A percentile compares a stretch with the other conserved stretches of the same genome.
phyloP scores from a whole-genome alignment of 2,888 invertebrate species.

The Neria commutata region DNA sequence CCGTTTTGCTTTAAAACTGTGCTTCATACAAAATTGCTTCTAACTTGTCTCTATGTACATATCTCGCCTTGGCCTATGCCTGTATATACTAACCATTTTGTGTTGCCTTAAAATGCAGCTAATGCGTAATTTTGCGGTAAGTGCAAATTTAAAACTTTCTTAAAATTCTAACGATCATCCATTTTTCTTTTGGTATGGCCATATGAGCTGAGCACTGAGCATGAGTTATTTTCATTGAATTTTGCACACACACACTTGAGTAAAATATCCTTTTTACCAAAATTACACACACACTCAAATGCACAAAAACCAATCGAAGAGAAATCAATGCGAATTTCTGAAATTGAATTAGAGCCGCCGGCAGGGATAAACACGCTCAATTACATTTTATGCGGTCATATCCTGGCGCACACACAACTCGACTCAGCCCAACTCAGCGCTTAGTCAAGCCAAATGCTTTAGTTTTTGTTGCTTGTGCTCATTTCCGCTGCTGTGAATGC shows the following conservation, averaged over 20 bases:
- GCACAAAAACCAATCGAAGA: neutral
- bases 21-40: neutral
- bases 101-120: slow-evolving; percentile 34
- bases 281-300: neutral
- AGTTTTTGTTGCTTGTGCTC: neutral
- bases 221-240: neutral
- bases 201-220: neutral
- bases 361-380: slow-evolving; percentile 18
- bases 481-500: neutral
- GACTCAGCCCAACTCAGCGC: no score
- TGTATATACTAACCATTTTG: slow-evolving; percentile 35
- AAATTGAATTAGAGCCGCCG: slow-evolving; percentile 5
- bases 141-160: slow-evolving; percentile 27
- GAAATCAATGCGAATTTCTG: neutral
- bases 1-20: neutral
- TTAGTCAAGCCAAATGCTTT: no score
- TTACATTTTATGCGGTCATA: slow-evolving; percentile 8
- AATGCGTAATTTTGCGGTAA: slow-evolving; percentile 57
- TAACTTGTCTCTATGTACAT: neutral
- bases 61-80: neutral
- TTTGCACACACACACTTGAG: neutral
- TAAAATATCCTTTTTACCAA: no score
- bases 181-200: neutral
- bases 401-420: no score
- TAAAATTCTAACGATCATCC: neutral